phyloP scores from a whole-genome alignment of 2,888 invertebrate species.

The Tetranychus truncatus region DNA sequence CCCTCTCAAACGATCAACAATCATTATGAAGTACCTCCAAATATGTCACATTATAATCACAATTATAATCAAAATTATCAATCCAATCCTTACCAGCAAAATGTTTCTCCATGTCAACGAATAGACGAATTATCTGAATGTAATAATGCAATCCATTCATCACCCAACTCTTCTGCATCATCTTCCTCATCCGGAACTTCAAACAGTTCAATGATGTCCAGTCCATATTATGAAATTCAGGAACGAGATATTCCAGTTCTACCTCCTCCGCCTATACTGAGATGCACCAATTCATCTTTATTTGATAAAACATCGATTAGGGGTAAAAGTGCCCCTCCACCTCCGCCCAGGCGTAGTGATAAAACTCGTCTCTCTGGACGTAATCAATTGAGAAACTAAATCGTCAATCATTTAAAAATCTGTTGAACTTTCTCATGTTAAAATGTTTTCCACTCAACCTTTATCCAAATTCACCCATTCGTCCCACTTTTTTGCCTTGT shows the following conservation, averaged over 20 bases:
- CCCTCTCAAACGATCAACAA: too few species aligned
- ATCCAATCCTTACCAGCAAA: neutral
- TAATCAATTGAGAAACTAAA: neutral
- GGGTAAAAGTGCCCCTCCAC: constrained; percentile 50
- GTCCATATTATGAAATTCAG: neutral
- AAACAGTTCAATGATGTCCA: neutral
- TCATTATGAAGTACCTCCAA: too few species aligned
- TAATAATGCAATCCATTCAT: neutral
- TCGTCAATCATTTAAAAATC: too few species aligned
- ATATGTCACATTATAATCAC: too few species aligned
- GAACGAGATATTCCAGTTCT: too few species aligned
- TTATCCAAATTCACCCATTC: too few species aligned
- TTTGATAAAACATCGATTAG: constrained; percentile 20
- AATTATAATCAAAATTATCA: neutral
- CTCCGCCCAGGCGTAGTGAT: constrained; percentile 71
- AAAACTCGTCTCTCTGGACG: constrained; percentile 47
- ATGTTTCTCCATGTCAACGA: neutral
- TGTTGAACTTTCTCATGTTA: too few species aligned
- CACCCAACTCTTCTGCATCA: constrained; percentile 35
- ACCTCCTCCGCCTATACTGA: constrained; percentile 19
- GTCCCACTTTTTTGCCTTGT: too few species aligned
- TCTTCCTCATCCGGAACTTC: constrained; percentile 19
- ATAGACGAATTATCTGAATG: neutral
- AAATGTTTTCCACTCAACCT: too few species aligned
- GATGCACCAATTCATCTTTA: constrained; percentile 11